Evolutionary conservation across 35 echinoderm and acorn worm genomes (phyloP), one percentile per base, ranked within the genome.

Genomic region (Anneissia japonica): DNA sequence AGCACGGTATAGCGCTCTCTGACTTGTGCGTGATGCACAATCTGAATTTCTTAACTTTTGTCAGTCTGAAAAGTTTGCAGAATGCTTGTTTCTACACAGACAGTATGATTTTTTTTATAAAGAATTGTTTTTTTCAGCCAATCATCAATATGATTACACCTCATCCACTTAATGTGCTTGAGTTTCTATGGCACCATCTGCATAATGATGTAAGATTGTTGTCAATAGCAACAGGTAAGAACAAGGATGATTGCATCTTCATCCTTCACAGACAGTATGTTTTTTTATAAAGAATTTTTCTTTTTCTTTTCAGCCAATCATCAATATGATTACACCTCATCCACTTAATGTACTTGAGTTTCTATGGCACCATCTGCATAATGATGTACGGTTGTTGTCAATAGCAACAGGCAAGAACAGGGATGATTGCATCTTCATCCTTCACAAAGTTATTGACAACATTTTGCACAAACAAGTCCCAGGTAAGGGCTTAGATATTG

Each of bases 311-410:
- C 26, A 75, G 36, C 36, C 31, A 36, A 79, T 34, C 21, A 21
- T 79, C 30, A 35, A 4, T 0, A 23, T 56, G 17, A 73, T 85
- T 74, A 35, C 32, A 14, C 35, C 26, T 0, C 55, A 32, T 32
- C 35, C 84, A 75, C 35, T 74, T 3, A 74, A 72, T 74, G 84
- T 85, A 0, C 32, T 35, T 26, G 10, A 74, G 38, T 85, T 85
- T 76, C 73, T 85, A n/a, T 85, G 55, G 84, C 51, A 85, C 7
- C 84, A 85, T 38, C 35, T 85, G 12, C 28, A 85, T 14, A 36
- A 35, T 38, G 84, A 85, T 75, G 36, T 85, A 34, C 30, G 39
- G 23, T 35, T 85, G 1, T 74, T 85, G 72, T 72, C 84, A 36
- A 30, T 34, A 13, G 26, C 84, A 16, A 74, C 32, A 36, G 84